Evolutionary conservation across 2,888 invertebrate genomes (phyloP).

Genomic region (Abscondita cerata): DNA sequence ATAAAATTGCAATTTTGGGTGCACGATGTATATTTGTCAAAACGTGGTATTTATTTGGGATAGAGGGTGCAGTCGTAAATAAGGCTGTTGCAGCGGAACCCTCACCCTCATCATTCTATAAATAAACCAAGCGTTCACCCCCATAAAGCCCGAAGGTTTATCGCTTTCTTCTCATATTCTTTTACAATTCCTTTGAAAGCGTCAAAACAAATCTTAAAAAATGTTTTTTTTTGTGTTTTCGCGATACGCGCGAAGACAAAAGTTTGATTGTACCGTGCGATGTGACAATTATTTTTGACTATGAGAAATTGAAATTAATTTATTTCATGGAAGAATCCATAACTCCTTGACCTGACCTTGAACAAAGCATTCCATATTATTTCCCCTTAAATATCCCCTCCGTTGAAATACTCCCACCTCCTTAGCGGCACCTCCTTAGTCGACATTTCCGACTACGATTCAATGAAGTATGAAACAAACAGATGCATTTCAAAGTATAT

Average conservation of each 20-base stretch:
- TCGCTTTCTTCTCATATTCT: conserved; percentile 17
- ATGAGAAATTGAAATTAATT: conserved; percentile 7
- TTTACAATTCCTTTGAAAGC: conserved; percentile 2
- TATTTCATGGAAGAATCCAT: conserved; percentile 14
- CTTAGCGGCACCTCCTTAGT: conserved; percentile 40
- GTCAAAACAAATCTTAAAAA: conserved; percentile 1
- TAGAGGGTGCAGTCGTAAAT: conserved; percentile 19
- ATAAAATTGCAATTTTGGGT: background rate
- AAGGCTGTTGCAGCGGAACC: conserved; percentile 20
- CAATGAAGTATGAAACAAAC: conserved; percentile 41
- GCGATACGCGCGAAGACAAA: background rate
- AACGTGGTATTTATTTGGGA: conserved; percentile 6
- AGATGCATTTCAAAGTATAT: conserved; percentile 40
- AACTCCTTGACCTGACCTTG: conserved; percentile 44
- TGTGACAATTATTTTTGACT: conserved; percentile 7
- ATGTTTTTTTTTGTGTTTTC: background rate
- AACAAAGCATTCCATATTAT: conserved; percentile 35
- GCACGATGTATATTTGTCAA: conserved; percentile 2
- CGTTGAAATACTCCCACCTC: conserved; percentile 35
- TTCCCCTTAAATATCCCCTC: conserved; percentile 38
- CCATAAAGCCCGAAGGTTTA: conserved; percentile 18
- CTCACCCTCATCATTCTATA: conserved; percentile 27
- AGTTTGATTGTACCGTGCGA: background rate
- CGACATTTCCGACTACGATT: conserved; percentile 35
- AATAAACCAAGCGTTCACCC: conserved; percentile 26